phyloP scores from a whole-genome alignment of 2,888 invertebrate species.

The Mesorhabditis spiculigera region DNA sequence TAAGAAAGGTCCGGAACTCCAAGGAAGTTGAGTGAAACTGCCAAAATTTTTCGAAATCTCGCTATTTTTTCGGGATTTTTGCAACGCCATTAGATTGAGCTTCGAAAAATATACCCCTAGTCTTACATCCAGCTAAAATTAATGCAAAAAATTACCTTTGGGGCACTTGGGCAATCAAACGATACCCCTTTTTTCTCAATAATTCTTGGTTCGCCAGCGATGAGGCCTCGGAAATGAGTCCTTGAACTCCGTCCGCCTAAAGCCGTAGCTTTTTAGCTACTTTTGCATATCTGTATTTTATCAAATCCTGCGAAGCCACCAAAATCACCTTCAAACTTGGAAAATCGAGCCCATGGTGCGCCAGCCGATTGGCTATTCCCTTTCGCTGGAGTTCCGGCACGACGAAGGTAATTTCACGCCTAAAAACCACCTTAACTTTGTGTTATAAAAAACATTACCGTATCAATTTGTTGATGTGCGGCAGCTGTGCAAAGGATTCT shows the following conservation, averaged over 20 bases:
- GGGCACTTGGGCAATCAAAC: background rate
- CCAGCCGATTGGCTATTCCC: background rate
- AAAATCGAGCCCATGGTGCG: constrained; percentile 4
- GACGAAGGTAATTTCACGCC: background rate
- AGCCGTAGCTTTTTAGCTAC: background rate
- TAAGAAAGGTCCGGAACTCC: background rate
- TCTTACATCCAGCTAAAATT: too few species aligned
- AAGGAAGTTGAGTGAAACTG: too few species aligned
- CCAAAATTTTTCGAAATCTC: too few species aligned
- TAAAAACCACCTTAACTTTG: background rate
- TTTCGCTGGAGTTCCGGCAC: background rate
- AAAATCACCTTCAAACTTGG: background rate
- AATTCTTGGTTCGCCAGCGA: background rate
- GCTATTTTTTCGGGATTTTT: background rate
- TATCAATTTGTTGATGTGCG: constrained; percentile 2
- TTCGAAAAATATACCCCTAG: too few species aligned
- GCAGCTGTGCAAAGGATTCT: background rate
- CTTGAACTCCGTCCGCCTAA: constrained; percentile 3
- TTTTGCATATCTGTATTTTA: too few species aligned
- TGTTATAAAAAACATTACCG: background rate
- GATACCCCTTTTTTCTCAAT: background rate
- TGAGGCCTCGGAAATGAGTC: constrained; percentile 2
- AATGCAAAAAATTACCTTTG: background rate
- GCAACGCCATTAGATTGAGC: too few species aligned
- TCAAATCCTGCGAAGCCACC: too few species aligned